Evolutionary conservation across 2,888 invertebrate genomes (phyloP).

Genomic region (Cynaeus angustus): DNA sequence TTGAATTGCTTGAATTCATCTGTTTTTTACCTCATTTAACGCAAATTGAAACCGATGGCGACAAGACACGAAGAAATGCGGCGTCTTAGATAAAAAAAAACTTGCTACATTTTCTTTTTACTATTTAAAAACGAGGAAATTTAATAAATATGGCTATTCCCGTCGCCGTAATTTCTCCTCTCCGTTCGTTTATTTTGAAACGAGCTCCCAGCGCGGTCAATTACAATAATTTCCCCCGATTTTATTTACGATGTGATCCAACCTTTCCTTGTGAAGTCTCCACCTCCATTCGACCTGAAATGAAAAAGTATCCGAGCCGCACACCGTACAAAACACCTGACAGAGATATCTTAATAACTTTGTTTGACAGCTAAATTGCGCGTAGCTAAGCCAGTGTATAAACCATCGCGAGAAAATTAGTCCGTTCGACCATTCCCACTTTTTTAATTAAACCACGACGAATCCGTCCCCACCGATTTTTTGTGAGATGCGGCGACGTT

Average conservation of each 20-base stretch:
- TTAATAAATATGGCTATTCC: conserved; percentile 2
- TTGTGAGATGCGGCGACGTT: conserved; percentile 7
- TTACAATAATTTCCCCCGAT: conserved; percentile 45
- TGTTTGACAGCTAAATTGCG: conserved; percentile 63
- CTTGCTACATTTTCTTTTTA: too few relatives aligned
- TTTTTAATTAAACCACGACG: conserved; percentile 42
- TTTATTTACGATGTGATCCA: conserved; percentile 42
- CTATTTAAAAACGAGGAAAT: too few relatives aligned
- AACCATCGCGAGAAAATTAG: conserved; percentile 56
- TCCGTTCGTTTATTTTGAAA: conserved; percentile 43
- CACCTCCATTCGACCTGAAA: conserved; percentile 25
- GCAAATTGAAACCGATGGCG: conserved; percentile 40
- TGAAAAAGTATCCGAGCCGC: conserved; percentile 45
- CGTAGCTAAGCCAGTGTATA: conserved; percentile 55
- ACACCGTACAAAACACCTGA: conserved; percentile 52
- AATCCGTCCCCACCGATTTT: conserved; percentile 16
- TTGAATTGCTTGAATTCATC: too few relatives aligned
- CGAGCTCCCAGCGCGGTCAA: conserved; percentile 44
- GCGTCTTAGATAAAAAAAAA: too few relatives aligned
- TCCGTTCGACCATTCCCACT: conserved; percentile 39
- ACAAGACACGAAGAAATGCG: conserved; percentile 29
- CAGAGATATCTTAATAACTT: conserved; percentile 63
- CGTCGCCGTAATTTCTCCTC: conserved; percentile 26
- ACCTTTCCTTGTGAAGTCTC: conserved; percentile 28
- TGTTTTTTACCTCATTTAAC: conserved; percentile 45